Evolutionary conservation across 2,888 invertebrate species (phyloP).

Genomic region (Auanema sp.): DNA sequence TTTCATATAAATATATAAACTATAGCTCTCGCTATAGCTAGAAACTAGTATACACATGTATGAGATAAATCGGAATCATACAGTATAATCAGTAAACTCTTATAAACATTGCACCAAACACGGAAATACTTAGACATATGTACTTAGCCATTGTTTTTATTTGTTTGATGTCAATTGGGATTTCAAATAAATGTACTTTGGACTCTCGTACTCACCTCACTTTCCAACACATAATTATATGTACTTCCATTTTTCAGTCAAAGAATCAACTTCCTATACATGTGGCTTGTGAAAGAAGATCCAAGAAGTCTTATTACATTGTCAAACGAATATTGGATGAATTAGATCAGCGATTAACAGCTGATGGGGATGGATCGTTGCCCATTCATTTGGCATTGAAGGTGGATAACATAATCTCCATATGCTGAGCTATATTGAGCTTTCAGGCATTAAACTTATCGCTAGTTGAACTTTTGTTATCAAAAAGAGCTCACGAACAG

Average conservation of each 20-base stretch:
- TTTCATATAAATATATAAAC: too few relatives aligned
- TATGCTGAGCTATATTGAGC: not conserved
- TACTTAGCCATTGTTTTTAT: too few relatives aligned
- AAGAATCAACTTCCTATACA: slow-evolving; percentile 92
- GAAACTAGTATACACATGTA: too few relatives aligned
- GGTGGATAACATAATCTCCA: slow-evolving; percentile 10
- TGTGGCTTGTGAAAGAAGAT: slow-evolving; percentile 87
- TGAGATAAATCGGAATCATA: too few relatives aligned
- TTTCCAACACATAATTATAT: not conserved
- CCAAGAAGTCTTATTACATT: slow-evolving; percentile 87
- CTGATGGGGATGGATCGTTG: slow-evolving; percentile 51
- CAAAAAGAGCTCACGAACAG: slow-evolving; percentile 82
- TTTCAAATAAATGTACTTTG: too few relatives aligned
- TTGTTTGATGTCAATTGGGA: too few relatives aligned
- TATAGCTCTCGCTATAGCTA: too few relatives aligned
- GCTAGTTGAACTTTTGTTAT: slow-evolving; percentile 88
- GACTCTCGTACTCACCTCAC: too few relatives aligned
- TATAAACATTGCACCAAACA: too few relatives aligned
- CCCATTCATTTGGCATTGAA: slow-evolving; percentile 58
- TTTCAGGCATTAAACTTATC: slow-evolving; percentile 84
- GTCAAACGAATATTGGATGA: slow-evolving; percentile 81
- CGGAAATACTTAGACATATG: too few relatives aligned
- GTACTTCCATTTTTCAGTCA: slow-evolving; percentile 71
- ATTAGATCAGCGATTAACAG: slow-evolving; percentile 80
- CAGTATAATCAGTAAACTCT: too few relatives aligned